Conservation (phyloP, 2,888 invertebrate species). For the Tribolium freemani region DNA sequence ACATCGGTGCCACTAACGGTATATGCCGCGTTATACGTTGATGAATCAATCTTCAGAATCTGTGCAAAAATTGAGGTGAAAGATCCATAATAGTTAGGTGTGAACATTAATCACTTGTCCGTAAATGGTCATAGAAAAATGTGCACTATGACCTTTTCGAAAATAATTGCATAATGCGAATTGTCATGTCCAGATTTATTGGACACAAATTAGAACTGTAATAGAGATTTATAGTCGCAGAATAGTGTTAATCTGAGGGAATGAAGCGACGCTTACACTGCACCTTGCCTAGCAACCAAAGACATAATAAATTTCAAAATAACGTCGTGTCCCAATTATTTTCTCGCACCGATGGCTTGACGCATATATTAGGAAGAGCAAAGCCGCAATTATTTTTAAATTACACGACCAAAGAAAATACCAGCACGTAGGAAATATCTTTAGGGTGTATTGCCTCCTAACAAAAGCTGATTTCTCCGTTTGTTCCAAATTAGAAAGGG, state of each 20-base stretch:
- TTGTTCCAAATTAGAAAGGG: constrained; percentile 2
- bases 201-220: constrained; percentile 62
- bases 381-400: constrained; percentile 64
- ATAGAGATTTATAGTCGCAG: constrained; percentile 59
- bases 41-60: constrained; percentile 19
- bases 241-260: constrained; percentile 47
- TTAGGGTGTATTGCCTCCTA: constrained; percentile 30
- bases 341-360: constrained; percentile 67
- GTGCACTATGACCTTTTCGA: constrained; percentile 58
- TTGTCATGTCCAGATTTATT: constrained; percentile 61
- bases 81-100: constrained; percentile 36
- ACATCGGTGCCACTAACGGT: constrained; percentile 11
- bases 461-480: constrained; percentile 20
- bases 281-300: constrained; percentile 40
- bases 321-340: constrained; percentile 69
- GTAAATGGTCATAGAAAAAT: constrained; percentile 55
- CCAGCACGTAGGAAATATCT: constrained; percentile 39
- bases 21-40: neutral
- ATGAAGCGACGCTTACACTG: constrained; percentile 37
- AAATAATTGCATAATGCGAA: constrained; percentile 59
- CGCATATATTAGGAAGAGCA: constrained; percentile 66
- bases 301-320: constrained; percentile 65
- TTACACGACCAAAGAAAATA: constrained; percentile 47
- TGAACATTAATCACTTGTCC: constrained; percentile 52
- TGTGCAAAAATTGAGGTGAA: constrained; percentile 16